Percentiles rank a stretch among this genome's conserved stretches.
These are phyloP conservation scores for Kryphioiulus occultus DNA, from an alignment of 2,888 invertebrate genomes.

Conservation along the genomic window DNA sequence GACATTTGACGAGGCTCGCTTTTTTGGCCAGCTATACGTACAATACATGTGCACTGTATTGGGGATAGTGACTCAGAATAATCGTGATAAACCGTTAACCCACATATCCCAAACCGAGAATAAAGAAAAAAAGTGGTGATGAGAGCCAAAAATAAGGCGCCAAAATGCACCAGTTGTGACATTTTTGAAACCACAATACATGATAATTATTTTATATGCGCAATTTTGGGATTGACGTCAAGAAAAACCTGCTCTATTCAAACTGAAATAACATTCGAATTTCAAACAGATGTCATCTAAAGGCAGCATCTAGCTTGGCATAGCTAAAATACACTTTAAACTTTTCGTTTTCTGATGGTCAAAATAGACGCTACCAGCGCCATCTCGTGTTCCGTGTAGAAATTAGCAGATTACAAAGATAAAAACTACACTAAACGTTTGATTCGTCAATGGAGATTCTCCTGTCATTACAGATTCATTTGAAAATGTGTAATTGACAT, in stretches of 20 bases:
- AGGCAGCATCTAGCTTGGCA: no score
- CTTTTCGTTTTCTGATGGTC: neutral
- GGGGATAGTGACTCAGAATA: neutral
- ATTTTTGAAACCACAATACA: neutral
- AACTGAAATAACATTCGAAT: neutral
- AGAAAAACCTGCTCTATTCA: slow-evolving; percentile 24
- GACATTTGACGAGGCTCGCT: neutral
- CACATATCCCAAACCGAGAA: neutral
- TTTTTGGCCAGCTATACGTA: neutral
- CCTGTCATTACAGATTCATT: no score
- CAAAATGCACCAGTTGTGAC: neutral
- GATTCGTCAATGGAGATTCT: no score
- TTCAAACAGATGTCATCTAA: no score
- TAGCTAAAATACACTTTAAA: no score
- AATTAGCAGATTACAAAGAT: neutral
- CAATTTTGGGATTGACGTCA: neutral
- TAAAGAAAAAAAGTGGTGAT: neutral
- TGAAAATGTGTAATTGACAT: no score
- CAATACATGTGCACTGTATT: no score
- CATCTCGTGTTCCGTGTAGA: neutral
- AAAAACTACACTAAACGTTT: no score
- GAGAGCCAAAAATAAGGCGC: neutral
- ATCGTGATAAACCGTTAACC: slow-evolving; percentile 2
- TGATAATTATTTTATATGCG: neutral
- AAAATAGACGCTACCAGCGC: neutral